These are phyloP conservation scores for Coregonus clupeaformis DNA, from an alignment of 2,113 vertebrate genomes.

Conservation along the genomic window DNA sequence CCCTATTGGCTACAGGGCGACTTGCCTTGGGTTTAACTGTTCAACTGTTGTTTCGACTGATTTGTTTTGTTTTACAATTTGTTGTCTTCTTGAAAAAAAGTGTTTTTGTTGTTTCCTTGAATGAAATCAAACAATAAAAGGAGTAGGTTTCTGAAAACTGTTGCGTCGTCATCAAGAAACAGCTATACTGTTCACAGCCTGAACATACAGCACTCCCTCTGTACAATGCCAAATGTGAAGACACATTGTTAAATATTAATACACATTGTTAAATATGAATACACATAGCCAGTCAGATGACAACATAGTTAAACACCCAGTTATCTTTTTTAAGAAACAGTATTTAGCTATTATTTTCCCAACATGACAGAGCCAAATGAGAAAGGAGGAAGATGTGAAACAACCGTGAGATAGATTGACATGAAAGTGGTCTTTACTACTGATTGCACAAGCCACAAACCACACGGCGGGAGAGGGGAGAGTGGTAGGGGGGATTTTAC, in stretches of 20 bases:
- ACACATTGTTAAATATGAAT: not conserved
- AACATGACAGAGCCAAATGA: not conserved
- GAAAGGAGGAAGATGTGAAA: not conserved
- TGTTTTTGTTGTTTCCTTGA: slow-evolving; percentile 42
- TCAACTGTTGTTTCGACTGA: slow-evolving; percentile 11
- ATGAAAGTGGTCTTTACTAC: not conserved
- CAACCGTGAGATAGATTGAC: not conserved
- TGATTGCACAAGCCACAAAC: not conserved
- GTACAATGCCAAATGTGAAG: too few species aligned
- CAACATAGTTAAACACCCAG: too few species aligned
- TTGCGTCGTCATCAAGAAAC: not conserved
- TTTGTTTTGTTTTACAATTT: slow-evolving; percentile 30
- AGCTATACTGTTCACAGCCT: not conserved
- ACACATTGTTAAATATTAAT: not conserved
- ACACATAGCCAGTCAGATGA: not conserved
- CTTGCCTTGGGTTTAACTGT: slow-evolving; percentile 47
- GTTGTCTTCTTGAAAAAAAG: slow-evolving; percentile 25
- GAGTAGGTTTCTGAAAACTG: not conserved
- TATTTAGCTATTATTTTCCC: not conserved
- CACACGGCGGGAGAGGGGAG: not conserved
- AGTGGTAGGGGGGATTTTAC: not conserved
- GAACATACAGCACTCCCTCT: too few species aligned
- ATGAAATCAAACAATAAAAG: slow-evolving; percentile 36
- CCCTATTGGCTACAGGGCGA: slow-evolving; percentile 33
- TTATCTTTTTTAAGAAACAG: too few species aligned